A percentile compares a stretch with the other conserved stretches of the same genome.
Evolutionary conservation across 1,140 invertebrate genomes (phyloP).

Genomic region (Lethrus apterus): DNA sequence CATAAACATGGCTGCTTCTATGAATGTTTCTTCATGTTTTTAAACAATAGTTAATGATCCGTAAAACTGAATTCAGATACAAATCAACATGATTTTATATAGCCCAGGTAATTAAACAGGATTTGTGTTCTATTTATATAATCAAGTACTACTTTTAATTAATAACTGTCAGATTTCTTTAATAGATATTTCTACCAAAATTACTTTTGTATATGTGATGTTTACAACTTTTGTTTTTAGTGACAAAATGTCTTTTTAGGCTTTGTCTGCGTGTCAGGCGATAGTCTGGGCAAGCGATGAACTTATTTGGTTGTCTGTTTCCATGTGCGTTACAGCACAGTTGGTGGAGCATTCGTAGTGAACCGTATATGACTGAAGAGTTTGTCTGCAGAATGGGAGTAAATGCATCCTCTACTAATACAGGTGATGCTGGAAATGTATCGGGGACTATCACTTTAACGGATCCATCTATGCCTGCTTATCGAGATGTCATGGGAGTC

Average conservation of each 20-base stretch:
- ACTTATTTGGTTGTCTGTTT: constrained; percentile 51
- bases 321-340: constrained; percentile 52
- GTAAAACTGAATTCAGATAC: constrained; percentile 14
- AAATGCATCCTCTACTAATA: constrained; percentile 31
- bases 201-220: neutral
- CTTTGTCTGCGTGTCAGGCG: constrained; percentile 41
- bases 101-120: constrained; percentile 27
- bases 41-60: constrained; percentile 22
- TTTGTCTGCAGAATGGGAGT: constrained; percentile 46
- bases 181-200: neutral
- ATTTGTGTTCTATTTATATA: neutral
- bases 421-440: constrained; percentile 26
- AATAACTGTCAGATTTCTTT: neutral
- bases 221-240: neutral
- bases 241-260: constrained; percentile 16
- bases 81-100: constrained; percentile 27
- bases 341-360: constrained; percentile 46
- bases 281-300: constrained; percentile 53
- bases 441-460: constrained; percentile 20
- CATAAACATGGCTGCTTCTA: constrained; percentile 37
- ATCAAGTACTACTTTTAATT: neutral
- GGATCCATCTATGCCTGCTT: constrained; percentile 26
- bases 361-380: constrained; percentile 44
- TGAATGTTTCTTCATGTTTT: constrained; percentile 16
- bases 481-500: constrained; percentile 28